Base-by-base conservation (phyloP, 2,888 invertebrate species). In the Nomada flava region DNA sequence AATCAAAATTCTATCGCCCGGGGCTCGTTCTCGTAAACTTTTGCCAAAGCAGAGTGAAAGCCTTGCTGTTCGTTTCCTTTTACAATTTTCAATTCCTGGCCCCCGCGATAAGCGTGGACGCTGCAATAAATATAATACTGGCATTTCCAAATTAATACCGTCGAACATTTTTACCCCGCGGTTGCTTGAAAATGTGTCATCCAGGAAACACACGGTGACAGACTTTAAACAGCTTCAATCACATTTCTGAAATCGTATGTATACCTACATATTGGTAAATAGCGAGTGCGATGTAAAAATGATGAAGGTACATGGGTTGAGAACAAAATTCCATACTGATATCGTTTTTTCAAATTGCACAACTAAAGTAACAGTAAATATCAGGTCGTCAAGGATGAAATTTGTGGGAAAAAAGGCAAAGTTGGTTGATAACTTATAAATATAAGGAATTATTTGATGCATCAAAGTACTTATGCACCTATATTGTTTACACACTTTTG, bases 1-100 rank as follows among this genome's bases (percentile, higher is more conserved):
- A 80, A 86, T 86, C 86, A 83, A 86, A 85, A 83, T 86, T 86
- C 86, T 83, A 80, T 86, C 80, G 83, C 80, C 71, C 73, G 57
- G 52, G 36, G 73, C 69, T 63, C 64, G 36, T 7, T 36, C 36
- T 60, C 36, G 55, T 42, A 50, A 59, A 69, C 69, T 63, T 65
- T 65, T 59, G 29, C 57, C 53, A 59, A 63, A 71, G 44, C 23
- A 57, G 47, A 44, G 42, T n/a, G 42, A 50, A 23, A 42, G 44
- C 13, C 55, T 57, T 18, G 29, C 20, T 55, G 11, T n/a, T 70
- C 52, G 70, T 62, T 70, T 72, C 59, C 69, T 60, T 23, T n/a
- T n/a, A n/a, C n/a, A n/a, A n/a, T n/a, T n/a, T 65, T 36, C 36
- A 53, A 62, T 76, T 55, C 47, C 13, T 69, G 36, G 57, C 26